These are phyloP conservation scores for Nasalis larvatus DNA, from an alignment of 2,113 vertebrate species.

Conservation along the genomic window DNA sequence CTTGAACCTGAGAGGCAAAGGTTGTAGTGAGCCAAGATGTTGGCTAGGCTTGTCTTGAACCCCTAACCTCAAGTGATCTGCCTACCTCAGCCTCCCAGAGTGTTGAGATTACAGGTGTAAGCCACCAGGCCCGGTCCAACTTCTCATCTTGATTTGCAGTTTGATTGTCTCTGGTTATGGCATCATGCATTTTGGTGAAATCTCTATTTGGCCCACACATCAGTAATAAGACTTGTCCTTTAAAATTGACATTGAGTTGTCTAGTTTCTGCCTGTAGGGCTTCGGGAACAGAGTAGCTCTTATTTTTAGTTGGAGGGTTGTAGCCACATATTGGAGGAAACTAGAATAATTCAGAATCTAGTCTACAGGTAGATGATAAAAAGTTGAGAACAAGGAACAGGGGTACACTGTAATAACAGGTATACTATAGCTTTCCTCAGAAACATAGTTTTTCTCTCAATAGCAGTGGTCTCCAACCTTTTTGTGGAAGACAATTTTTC, in stretches of 20 bases:
- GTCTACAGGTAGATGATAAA: neutral
- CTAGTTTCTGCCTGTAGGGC: neutral
- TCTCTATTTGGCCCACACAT: neutral
- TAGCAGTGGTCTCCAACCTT: no score
- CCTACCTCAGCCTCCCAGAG: no score
- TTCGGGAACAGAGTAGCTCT: neutral
- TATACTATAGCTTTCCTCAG: neutral
- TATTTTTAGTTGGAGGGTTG: neutral
- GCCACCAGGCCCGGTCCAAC: neutral
- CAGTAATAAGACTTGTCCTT: neutral
- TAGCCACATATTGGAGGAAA: neutral
- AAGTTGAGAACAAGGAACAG: neutral
- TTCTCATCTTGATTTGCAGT: neutral
- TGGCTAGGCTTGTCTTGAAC: no score
- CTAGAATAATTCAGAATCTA: neutral
- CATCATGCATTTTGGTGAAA: neutral
- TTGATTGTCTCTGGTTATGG: neutral
- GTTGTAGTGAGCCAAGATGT: no score
- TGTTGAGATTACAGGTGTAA: no score
- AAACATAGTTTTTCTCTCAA: neutral
- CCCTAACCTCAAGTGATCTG: no score
- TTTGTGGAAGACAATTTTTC: no score
- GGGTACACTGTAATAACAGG: neutral
- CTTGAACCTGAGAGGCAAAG: no score
- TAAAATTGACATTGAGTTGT: neutral